A percentile compares a stretch with the other conserved stretches of the same genome.
Conservation (phyloP, 2,797 vertebrate species). For the Acanthurus lineatus region DNA sequence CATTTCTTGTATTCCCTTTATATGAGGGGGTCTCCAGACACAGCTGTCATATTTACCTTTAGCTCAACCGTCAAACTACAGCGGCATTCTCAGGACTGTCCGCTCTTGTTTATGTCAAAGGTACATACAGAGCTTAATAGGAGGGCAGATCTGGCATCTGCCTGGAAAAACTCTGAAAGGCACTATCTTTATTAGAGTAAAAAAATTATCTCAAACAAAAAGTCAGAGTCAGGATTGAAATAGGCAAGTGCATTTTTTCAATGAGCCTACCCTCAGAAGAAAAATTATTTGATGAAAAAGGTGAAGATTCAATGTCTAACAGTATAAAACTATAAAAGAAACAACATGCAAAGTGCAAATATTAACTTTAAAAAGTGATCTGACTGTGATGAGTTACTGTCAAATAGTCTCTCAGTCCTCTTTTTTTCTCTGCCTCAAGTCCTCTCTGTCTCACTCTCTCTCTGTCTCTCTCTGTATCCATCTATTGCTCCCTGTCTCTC, state of each 20-base stretch:
- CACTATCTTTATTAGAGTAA: background rate
- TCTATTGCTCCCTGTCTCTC: constrained; percentile 27
- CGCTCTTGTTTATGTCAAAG: background rate
- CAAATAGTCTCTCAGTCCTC: background rate
- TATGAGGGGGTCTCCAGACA: background rate
- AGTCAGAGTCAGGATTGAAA: background rate
- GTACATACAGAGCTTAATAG: background rate
- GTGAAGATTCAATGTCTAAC: background rate
- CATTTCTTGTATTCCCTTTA: background rate
- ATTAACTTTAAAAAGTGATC: background rate
- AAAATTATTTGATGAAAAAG: background rate
- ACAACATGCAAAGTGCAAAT: background rate
- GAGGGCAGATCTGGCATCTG: background rate
- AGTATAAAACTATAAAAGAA: background rate
- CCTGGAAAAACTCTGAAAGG: background rate
- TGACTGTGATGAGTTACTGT: background rate
- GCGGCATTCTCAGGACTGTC: background rate
- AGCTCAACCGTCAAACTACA: background rate
- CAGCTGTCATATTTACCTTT: background rate
- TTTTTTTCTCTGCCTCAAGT: background rate
- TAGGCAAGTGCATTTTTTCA: background rate
- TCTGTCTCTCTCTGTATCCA: constrained; percentile 10
- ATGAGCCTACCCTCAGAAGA: background rate
- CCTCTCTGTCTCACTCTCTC: constrained; percentile 17
- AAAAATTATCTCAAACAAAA: background rate